Evolutionary conservation across 2,888 invertebrate species (phyloP).

Genomic region (Amphipoea oculea): DNA sequence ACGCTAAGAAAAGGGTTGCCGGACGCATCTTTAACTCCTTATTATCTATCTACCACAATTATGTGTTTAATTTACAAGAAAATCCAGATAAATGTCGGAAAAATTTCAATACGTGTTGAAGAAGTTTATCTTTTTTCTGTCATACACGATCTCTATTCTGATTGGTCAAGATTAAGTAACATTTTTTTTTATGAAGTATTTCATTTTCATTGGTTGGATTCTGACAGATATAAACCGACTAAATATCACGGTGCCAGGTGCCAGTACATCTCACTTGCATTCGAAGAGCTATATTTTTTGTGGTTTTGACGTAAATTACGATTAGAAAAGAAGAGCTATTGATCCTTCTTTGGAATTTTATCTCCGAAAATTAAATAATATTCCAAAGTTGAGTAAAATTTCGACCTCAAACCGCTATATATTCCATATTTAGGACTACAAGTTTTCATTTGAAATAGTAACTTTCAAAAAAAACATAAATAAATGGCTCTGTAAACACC

Average conservation of each 20-base stretch:
- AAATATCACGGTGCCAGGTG: conserved; percentile 10
- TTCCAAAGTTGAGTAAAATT: no score
- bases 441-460: not conserved
- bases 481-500: conserved; percentile 5
- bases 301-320: not conserved
- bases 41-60: conserved; percentile 40
- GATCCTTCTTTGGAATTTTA: not conserved
- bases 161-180: conserved; percentile 76
- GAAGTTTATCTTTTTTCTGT: conserved; percentile 81
- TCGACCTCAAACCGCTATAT: no score
- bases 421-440: not conserved
- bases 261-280: not conserved
- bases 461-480: not conserved
- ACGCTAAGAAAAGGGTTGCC: conserved; percentile 65
- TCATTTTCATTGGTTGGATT: conserved; percentile 58
- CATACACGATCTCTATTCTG: conserved; percentile 83
- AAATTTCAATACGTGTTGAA: conserved; percentile 76
- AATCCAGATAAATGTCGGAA: conserved; percentile 70
- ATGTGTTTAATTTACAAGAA: conserved; percentile 69
- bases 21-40: conserved; percentile 71
- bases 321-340: not conserved
- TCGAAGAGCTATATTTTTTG: not conserved
- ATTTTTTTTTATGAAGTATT: conserved; percentile 20
- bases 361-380: not conserved
- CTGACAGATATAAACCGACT: conserved; percentile 21